These are phyloP conservation scores for Coenonympha glycerion DNA, from an alignment of 2,888 invertebrate species.

Conservation along the genomic window DNA sequence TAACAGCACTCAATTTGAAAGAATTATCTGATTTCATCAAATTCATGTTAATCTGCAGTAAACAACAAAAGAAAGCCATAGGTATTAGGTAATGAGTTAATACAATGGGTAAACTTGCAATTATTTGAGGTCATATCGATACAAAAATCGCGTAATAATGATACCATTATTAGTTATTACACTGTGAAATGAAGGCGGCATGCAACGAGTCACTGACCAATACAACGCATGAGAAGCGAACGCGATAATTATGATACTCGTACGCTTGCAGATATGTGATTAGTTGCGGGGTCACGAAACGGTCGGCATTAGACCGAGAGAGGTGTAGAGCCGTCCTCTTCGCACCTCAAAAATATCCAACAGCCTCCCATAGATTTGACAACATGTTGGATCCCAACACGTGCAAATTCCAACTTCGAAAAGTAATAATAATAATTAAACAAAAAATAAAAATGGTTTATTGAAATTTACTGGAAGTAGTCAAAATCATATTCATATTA, in stretches of 20 bases:
- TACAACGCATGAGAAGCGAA: slow-evolving; percentile 64
- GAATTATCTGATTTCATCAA: no score
- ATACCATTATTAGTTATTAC: slow-evolving; percentile 23
- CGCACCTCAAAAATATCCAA: slow-evolving; percentile 36
- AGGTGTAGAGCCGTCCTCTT: slow-evolving; percentile 43
- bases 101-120: slow-evolving; percentile 15
- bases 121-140: slow-evolving; percentile 22
- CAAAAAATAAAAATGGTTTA: no score
- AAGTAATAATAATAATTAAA: neutral
- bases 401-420: neutral
- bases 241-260: slow-evolving; percentile 74
- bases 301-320: slow-evolving; percentile 67
- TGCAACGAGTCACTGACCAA: slow-evolving; percentile 64
- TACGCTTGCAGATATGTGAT: slow-evolving; percentile 75
- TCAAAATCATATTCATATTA: no score
- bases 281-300: slow-evolving; percentile 72
- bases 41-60: no score
- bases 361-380: slow-evolving; percentile 17
- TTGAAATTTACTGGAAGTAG: no score
- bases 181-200: slow-evolving; percentile 41
- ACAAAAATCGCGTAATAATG: slow-evolving; percentile 28
- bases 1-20: no score
- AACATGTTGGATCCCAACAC: neutral
- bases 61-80: neutral
- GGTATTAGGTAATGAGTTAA: no score